Evolutionary conservation across 2,797 vertebrate species (phyloP).

Genomic region (Sebastes kiyomatsui): DNA sequence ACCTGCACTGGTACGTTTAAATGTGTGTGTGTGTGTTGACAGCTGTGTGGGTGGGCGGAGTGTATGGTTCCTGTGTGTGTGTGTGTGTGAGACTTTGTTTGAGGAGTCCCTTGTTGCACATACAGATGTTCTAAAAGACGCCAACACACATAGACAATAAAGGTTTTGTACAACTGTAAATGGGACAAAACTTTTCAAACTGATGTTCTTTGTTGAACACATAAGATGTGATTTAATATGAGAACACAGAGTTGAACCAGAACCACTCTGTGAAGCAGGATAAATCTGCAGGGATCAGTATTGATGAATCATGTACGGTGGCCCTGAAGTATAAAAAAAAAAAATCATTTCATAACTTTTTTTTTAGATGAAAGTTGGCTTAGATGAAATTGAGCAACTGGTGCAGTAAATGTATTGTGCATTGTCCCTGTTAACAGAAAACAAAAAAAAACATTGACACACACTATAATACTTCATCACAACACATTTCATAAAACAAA

Average conservation of each 20-base stretch:
- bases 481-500: not conserved
- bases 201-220: not conserved
- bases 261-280: not conserved
- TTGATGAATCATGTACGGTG: not conserved
- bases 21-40: conserved; percentile 5
- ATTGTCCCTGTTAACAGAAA: not conserved
- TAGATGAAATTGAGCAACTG: not conserved
- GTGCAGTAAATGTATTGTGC: not conserved
- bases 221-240: not conserved
- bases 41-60: conserved; percentile 15
- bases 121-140: conserved; percentile 24
- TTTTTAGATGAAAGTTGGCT: not conserved
- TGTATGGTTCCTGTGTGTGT: not conserved
- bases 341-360: not conserved
- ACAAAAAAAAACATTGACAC: not conserved
- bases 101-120: not conserved
- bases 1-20: conserved; percentile 61
- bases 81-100: conserved; percentile 6
- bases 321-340: not conserved
- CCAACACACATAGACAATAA: conserved; percentile 10
- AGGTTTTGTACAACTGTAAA: not conserved
- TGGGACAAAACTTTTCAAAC: not conserved
- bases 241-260: not conserved
- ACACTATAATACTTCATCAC: not conserved
- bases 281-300: not conserved